Evolutionary conservation across 1,140 invertebrate species (phyloP).

Genomic region (Calliphora vicina): DNA sequence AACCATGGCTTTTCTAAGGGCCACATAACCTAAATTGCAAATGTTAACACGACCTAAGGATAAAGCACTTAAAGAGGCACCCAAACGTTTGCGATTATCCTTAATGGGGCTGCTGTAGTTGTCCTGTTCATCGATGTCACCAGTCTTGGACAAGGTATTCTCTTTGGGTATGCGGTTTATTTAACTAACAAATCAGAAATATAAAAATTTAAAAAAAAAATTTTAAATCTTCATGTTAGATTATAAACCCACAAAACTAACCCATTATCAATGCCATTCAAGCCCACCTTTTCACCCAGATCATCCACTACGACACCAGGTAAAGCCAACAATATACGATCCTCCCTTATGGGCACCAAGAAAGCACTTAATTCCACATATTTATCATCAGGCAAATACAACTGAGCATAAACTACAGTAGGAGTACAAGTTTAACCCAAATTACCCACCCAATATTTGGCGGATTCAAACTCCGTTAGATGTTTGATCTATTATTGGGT

Average conservation of each 20-base stretch:
- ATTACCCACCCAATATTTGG: conserved; percentile 80
- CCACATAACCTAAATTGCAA: conserved; percentile 53
- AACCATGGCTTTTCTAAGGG: conserved; percentile 70
- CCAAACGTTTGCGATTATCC: conserved; percentile 80
- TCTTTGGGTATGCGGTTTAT: conserved; percentile 82
- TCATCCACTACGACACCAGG: conserved; percentile 82
- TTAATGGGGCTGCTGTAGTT: conserved; percentile 78
- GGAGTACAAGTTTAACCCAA: conserved; percentile 84
- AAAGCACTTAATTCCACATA: conserved; percentile 84
- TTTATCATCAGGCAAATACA: conserved; percentile 77
- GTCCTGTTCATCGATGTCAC: conserved; percentile 85
- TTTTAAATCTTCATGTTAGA: not conserved
- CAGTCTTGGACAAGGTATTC: conserved; percentile 82
- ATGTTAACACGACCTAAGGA: conserved; percentile 80
- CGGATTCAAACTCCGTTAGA: conserved; percentile 84
- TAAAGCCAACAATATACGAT: conserved; percentile 73
- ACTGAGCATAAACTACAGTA: conserved; percentile 84
- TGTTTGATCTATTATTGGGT: conserved; percentile 81
- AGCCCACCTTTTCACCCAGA: conserved; percentile 82
- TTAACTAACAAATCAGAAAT: conserved; percentile 84
- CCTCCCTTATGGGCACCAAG: conserved; percentile 80
- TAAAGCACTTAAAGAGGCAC: conserved; percentile 83
- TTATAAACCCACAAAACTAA: conserved; percentile 52
- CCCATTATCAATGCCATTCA: conserved; percentile 87
- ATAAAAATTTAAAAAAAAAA: not conserved